Percentiles rank a stretch among this genome's conserved stretches.
These are phyloP conservation scores for Eupithecia insigniata DNA, from an alignment of 2,888 invertebrate species.

Conservation along the genomic window DNA sequence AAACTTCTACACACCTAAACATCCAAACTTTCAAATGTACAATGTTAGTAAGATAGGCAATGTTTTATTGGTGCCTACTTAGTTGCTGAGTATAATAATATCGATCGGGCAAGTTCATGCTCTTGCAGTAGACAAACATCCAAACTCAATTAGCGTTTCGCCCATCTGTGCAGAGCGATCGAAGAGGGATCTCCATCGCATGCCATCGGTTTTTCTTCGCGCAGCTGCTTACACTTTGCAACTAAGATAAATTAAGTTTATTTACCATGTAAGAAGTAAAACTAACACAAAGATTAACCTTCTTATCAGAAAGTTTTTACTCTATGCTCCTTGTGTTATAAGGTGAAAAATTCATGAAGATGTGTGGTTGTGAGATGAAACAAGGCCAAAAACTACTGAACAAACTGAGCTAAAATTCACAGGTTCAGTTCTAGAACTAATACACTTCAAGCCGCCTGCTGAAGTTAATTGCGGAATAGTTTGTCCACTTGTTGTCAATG, in stretches of 20 bases:
- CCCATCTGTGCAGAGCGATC: constrained; percentile 35
- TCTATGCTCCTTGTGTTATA: too few relatives aligned
- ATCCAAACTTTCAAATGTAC: too few relatives aligned
- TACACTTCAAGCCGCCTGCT: not conserved
- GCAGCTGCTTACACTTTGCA: constrained; percentile 36
- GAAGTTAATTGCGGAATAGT: not conserved
- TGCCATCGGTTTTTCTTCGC: constrained; percentile 30
- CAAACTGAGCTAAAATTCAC: too few relatives aligned
- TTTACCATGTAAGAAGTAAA: not conserved
- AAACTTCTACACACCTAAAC: too few relatives aligned
- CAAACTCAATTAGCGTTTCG: constrained; percentile 23
- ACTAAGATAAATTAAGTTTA: constrained; percentile 37
- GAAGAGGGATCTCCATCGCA: constrained; percentile 39
- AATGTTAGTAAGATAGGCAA: too few relatives aligned
- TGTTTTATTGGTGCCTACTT: not conserved
- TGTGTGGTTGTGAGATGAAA: not conserved
- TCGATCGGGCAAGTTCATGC: not conserved
- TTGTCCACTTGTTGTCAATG: not conserved
- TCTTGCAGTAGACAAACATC: constrained; percentile 23
- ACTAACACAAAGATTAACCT: not conserved
- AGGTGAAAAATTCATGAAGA: too few relatives aligned
- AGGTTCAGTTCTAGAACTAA: not conserved
- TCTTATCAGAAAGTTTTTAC: not conserved
- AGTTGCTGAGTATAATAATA: not conserved
- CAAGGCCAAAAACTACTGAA: not conserved